A percentile compares a stretch with the other conserved stretches of the same genome.
Evolutionary conservation across 2,113 vertebrate species (phyloP).

Genomic region (Bothrops jararaca): DNA sequence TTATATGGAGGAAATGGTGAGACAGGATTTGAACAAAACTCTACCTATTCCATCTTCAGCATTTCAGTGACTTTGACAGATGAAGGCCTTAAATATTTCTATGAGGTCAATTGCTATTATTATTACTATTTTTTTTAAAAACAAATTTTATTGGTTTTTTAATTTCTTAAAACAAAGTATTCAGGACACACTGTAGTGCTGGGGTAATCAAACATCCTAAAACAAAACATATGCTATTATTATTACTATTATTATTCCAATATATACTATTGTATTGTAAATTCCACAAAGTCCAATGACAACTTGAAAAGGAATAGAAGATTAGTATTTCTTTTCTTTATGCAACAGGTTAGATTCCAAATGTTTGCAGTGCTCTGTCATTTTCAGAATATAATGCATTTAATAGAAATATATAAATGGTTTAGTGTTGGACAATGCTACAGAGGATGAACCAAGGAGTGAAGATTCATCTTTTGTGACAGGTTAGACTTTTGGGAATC

Average conservation of each 20-base stretch:
- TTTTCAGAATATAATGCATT: background rate
- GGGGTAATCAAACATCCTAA: too few relatives aligned
- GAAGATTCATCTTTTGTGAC: background rate
- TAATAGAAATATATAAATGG: background rate
- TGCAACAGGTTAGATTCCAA: background rate
- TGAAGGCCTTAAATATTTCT: slow-evolving; percentile 90
- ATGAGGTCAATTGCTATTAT: slow-evolving; percentile 74
- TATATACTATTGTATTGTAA: background rate
- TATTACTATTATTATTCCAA: background rate
- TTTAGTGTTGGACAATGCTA: background rate
- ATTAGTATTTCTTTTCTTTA: background rate
- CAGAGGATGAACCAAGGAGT: background rate
- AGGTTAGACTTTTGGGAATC: background rate
- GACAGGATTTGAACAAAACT: slow-evolving; percentile 94
- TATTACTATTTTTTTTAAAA: background rate
- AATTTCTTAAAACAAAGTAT: too few relatives aligned
- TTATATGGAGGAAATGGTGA: slow-evolving; percentile 94
- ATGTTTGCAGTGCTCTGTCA: background rate
- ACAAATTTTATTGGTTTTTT: too few relatives aligned
- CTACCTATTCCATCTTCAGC: slow-evolving; percentile 93
- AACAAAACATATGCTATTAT: background rate
- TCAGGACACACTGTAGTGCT: too few relatives aligned
- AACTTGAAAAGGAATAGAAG: background rate
- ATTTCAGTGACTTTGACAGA: slow-evolving; percentile 94
- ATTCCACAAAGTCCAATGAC: background rate